Evolutionary conservation across 2,888 invertebrate species (phyloP).

Genomic region (Cloeon dipterum): DNA sequence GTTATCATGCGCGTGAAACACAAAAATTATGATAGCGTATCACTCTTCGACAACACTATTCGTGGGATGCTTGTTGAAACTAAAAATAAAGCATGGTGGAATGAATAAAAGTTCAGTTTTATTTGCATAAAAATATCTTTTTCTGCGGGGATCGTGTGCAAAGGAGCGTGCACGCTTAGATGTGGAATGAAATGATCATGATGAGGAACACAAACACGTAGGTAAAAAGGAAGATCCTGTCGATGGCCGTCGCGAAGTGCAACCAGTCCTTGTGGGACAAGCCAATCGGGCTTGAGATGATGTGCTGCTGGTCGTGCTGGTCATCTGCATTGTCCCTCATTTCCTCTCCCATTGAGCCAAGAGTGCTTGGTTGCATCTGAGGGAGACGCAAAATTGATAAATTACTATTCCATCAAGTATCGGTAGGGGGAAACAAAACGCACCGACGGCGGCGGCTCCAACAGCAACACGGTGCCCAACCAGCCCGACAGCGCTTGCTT

Average conservation of each 20-base stretch:
- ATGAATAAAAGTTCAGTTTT: too few species aligned
- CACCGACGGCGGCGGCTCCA: too few species aligned
- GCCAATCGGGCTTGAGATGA: background rate
- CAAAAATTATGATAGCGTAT: too few species aligned
- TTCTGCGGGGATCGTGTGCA: too few species aligned
- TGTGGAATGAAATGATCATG: constrained; percentile 5
- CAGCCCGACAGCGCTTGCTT: constrained; percentile 15
- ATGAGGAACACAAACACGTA: constrained; percentile 10
- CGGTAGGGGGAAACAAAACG: too few species aligned
- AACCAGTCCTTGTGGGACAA: constrained; percentile 9
- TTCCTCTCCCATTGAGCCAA: constrained; percentile 3
- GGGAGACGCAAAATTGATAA: background rate
- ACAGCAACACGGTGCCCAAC: constrained; percentile 11
- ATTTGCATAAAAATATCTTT: too few species aligned
- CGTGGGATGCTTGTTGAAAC: too few species aligned
- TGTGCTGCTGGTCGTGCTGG: constrained; percentile 1
- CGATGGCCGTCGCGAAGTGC: constrained; percentile 10
- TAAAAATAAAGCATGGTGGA: too few species aligned
- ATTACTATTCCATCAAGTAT: too few species aligned
- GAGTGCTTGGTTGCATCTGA: constrained; percentile 1
- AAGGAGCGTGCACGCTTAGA: too few species aligned
- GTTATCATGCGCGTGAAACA: too few species aligned
- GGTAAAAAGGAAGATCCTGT: constrained; percentile 10
- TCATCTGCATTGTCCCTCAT: constrained; percentile 4
- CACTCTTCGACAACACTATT: too few species aligned